Evolutionary conservation across 30 jellyfish, hydroid and myxozoan species (phyloP), one percentile per base, ranked within the genome.

Genomic region (Pelagia noctiluca): DNA sequence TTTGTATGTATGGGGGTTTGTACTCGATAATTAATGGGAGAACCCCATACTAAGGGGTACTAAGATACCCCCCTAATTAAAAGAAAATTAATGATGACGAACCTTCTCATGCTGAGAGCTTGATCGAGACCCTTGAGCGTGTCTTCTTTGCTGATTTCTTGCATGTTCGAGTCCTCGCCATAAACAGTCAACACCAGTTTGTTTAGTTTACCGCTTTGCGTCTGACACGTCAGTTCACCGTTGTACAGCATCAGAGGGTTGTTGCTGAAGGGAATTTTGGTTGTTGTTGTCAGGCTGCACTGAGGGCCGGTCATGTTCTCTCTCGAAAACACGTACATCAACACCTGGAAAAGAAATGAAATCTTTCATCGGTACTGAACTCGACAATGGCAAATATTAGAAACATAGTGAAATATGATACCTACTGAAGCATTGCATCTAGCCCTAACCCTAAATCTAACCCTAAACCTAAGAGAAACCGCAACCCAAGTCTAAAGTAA

Each of bases 141-240:
- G 35, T 63, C 75, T 13, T 79, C 90, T 63, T 42, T 42, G 24
- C 50, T 52, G 22, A 31, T 46, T 12, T 83, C 87, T 5, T 23
- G 24, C 0, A 49, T 82, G 8, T 33, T 69, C 76, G 94, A 25
- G 26, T 48, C 67, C 36, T 83, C 94, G 62, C 82, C 87, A 35
- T 53, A 61, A 3, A 62, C 38, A 74, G 87, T 61, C 78, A 83
- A 63, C 57, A 71, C 23, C 3, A 74, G 71, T 48, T 72, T 83
- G 60, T 82, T 64, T 29, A 92, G 76, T 75, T 92, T 92, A n/a
- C 98, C 98, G 78, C 82, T 76, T 37, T 87, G 97, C 28, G 98
- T 83, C 70, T 92, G 98, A 71, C 97, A 92, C 61, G 97, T 64
- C 63, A 92, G 93, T 32, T 82, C 94, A 23, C 98, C 98, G 53